Evolutionary conservation across 2,888 invertebrate genomes (phyloP), one percentile per base, ranked within the genome.

Genomic region (Cactoblastis cactorum): DNA sequence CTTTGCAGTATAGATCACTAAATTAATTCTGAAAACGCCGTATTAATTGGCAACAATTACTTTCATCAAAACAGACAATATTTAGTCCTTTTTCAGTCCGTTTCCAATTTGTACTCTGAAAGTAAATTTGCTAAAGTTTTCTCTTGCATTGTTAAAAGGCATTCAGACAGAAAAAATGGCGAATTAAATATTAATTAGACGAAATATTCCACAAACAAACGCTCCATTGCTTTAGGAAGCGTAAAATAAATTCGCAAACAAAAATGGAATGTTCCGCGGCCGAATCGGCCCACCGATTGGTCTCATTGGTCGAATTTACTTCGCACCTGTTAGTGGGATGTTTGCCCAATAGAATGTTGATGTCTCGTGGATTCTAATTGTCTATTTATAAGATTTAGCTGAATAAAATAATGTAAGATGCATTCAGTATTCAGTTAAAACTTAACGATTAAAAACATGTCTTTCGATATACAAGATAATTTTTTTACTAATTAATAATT

Each of bases 221-320:
- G 22, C 28, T 15, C 17, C 49, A 41, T 41, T 32, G n/a, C 33
- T 41, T 33, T 19, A 62, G 59, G 60, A 59, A 61, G 58, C 57
- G 63, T 63, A 53, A 56, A 57, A 64, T 61, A 62, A 63, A 63
- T 66, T 62, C 60, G 64, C 63, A 57, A 55, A 61, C 60, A 63
- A 68, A 67, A 65, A 58, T 72, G 77, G 77, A 78, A 78, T 78
- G 77, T 77, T 63, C 61, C 58, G 53, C 60, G 59, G 53, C 64
- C 67, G 28, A 43, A 15, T 28, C 28, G 43, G 28, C 28, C 11
- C 28, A 17, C 28, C 43, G 43, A 43, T 28, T 43, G 43, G 43
- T 52, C 52, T 19, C 48, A 53, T 52, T 54, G 39, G 38, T 17
- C 38, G 17, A 48, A 38, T 32, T 28, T 14, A 28, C 15, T 15